Base-by-base conservation (phyloP, 2,797 vertebrate species). In the Chelmon rostratus region DNA sequence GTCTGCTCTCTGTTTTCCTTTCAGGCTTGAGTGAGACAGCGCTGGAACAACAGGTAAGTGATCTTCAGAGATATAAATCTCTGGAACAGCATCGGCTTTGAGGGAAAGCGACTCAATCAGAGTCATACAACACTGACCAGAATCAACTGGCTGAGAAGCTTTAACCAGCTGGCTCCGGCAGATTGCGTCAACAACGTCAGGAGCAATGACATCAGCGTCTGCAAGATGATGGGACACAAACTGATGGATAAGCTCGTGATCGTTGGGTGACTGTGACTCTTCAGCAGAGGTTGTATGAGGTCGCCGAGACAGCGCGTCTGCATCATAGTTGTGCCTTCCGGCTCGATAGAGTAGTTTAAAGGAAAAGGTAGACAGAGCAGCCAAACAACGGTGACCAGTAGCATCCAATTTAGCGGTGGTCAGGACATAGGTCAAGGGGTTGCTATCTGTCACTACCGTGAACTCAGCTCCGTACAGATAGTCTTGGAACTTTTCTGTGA, bases 41-140 rank as follows among this genome's bases (percentile, higher is more conserved):
- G 9, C 52, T 25, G n/a, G 52, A 23, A 54, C 52, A 54, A 54
- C 52, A 54, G 52, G 12, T 25, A 54, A 28, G 23, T 54, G 52
- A 54, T 54, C 23, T 23, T 54, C 52, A 28, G 52, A 25, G 23
- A 28, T 28, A 52, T 54, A 54, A 15, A n/a, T 25, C 25, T 54
- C 52, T 54, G 52, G 52, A 54, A 54, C n/a, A 54, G 52, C n/a
- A 54, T 54, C 25, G 23, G 52, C n/a, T 54, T 54, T 25, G 52
- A 54, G 13, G 23, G 52, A 54, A 5, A 54, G 8, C 8, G n/a
- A 54, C 23, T 54, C 52, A 28, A 54, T 28, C 52, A 54, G 13
- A 2, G 52, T 11, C 12, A 42, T 42, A 9, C 40, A 42, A 42
- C 10, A 10, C 40, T 42, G 40, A 42, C 40, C 40, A 42, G 52